Conservation (phyloP, 2,797 vertebrate genomes). For the Acomys russatus region DNA sequence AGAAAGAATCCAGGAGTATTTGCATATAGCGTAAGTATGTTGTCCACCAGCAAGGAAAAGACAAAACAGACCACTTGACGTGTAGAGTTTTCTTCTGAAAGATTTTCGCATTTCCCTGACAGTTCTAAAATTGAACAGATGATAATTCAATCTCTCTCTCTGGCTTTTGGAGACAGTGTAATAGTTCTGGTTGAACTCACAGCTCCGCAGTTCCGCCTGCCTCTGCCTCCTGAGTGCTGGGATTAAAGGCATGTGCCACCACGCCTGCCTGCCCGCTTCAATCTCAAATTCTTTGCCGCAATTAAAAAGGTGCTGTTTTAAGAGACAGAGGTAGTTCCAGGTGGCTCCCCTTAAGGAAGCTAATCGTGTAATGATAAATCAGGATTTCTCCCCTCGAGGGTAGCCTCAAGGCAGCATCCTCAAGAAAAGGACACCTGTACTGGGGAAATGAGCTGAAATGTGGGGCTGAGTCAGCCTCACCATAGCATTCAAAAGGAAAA, state of each 20-base stretch:
- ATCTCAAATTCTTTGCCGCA: background rate
- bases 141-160: background rate
- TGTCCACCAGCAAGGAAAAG: background rate
- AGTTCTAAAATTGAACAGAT: constrained; percentile 26
- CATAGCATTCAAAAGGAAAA: background rate
- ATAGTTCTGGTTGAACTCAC: too few relatives aligned
- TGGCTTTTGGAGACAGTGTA: too few relatives aligned
- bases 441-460: background rate
- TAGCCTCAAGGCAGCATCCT: background rate
- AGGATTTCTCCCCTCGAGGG: background rate
- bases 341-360: background rate
- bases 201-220: too few relatives aligned
- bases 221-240: too few relatives aligned
- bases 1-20: background rate
- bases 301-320: background rate
- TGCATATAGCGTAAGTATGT: background rate
- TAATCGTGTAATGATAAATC: constrained; percentile 11
- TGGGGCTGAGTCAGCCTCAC: background rate
- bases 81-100: background rate
- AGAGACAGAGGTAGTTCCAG: background rate
- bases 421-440: background rate
- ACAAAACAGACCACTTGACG: background rate
- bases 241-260: too few relatives aligned
- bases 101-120: background rate
- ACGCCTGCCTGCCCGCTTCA: too few relatives aligned